These are phyloP conservation scores for Yponomeuta evonymella DNA, from an alignment of 2,888 invertebrate genomes.

Conservation along the genomic window DNA sequence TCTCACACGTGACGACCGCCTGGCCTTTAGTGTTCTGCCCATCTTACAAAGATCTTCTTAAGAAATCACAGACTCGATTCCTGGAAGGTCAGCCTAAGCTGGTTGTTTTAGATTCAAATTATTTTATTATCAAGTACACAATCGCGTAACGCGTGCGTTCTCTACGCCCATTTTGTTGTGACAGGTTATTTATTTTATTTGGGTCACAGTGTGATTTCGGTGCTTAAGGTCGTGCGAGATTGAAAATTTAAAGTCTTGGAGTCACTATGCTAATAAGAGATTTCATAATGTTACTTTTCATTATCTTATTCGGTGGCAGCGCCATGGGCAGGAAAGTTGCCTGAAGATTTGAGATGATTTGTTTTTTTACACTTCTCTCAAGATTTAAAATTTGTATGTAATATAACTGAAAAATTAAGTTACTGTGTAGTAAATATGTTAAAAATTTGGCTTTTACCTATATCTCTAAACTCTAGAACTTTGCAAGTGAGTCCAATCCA, in stretches of 20 bases:
- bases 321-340: too few relatives aligned
- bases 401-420: too few relatives aligned
- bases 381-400: too few relatives aligned
- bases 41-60: conserved; percentile 29
- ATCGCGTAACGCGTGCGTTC: conserved; percentile 40
- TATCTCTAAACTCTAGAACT: too few relatives aligned
- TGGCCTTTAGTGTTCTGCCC: conserved; percentile 29
- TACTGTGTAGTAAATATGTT: too few relatives aligned
- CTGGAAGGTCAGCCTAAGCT: conserved; percentile 30
- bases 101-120: conserved; percentile 47
- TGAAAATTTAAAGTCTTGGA: conserved; percentile 20
- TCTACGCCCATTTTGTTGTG: conserved; percentile 44
- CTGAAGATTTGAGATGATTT: too few relatives aligned
- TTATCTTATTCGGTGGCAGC: neutral
- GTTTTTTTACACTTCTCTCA: too few relatives aligned
- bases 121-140: conserved; percentile 54
- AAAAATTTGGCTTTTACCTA: too few relatives aligned
- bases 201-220: conserved; percentile 31
- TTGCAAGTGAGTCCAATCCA: too few relatives aligned
- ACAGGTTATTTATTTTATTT: conserved; percentile 59
- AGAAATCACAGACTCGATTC: conserved; percentile 10
- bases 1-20: conserved; percentile 35
- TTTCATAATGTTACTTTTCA: conserved; percentile 3
- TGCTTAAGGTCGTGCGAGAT: conserved; percentile 29
- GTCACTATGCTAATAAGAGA: conserved; percentile 7